Evolutionary conservation across 2,888 invertebrate genomes (phyloP), one percentile per base, ranked within the genome.

Genomic region (Phytoseiulus persimilis): DNA sequence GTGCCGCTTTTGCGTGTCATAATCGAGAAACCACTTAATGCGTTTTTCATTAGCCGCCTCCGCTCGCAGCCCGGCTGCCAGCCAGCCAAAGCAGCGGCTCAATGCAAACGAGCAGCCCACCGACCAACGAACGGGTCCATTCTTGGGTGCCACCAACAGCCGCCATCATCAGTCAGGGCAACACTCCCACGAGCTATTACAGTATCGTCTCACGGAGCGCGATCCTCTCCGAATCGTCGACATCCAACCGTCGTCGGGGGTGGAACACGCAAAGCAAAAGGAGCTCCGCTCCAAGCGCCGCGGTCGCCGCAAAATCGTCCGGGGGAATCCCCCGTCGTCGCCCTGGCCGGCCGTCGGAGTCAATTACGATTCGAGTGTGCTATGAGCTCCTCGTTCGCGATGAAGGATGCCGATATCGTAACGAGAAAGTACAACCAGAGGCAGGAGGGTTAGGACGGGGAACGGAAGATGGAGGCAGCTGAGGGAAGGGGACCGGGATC

Each of bases 1-100:
- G 11, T 65, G 65, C 65, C 18, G 65, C 65, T 65, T 46, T 65
- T 18, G 65, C 65, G 65, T 65, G 65, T 65, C 65, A 65, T 65
- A 65, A 65, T 65, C 65, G 65, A 65, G 65, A 28, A 65, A 28
- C 65, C 65, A 65, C 65, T 65, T 87, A 87, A 87, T 87, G 87
- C 87, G 87, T 87, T 87, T 87, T 87, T 87, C 87, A 87, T 87
- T 87, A 87, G 87, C 39, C 32, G 87, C 87, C 18, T 28, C 2
- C 65, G 65, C 65, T 65, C 1, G 9, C 65, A 65, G 65, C 18
- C 65, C 18, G 65, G 11, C 65, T 23, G 46, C 65, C 65, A 65
- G 1, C 5, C 65, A 65, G 18, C 5, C 65, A 18, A 65, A 65
- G 9, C 11, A 65, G 39, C 39, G 39, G 39, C n/a, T n/a, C n/a